phyloP scores from a whole-genome alignment of 2,888 invertebrate genomes.

The Leucophora obtusa region DNA sequence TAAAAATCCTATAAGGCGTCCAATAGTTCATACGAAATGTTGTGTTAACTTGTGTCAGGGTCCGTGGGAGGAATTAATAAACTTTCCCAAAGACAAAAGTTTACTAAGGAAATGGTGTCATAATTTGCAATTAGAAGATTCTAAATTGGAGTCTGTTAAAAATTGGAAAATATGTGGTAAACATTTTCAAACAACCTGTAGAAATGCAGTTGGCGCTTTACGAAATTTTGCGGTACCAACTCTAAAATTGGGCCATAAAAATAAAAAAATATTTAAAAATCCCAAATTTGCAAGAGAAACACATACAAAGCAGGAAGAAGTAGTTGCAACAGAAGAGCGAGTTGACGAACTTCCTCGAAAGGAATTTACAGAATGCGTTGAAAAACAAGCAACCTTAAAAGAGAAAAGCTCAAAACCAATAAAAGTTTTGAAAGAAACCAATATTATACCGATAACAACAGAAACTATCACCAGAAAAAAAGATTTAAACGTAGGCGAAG shows the following conservation, averaged over 20 bases:
- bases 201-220: slow-evolving; percentile 54
- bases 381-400: not conserved
- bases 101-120: slow-evolving; percentile 70
- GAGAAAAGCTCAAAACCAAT: not conserved
- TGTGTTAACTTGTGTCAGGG: slow-evolving; percentile 47
- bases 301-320: not conserved
- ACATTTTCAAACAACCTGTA: slow-evolving; percentile 69
- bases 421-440: not conserved
- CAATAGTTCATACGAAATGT: slow-evolving; percentile 25
- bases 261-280: slow-evolving; percentile 68
- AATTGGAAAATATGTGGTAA: slow-evolving; percentile 67
- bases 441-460: not conserved
- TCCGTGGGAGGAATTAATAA: slow-evolving; percentile 15
- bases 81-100: slow-evolving; percentile 51
- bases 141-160: slow-evolving; percentile 24
- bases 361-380: not conserved
- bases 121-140: slow-evolving; percentile 67
- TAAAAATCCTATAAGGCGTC: slow-evolving; percentile 35
- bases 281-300: slow-evolving; percentile 39
- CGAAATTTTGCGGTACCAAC: slow-evolving; percentile 72
- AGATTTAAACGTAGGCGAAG: not conserved
- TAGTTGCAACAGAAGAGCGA: not conserved
- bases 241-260: slow-evolving; percentile 69
- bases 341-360: too few species aligned
- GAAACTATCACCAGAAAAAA: not conserved